phyloP scores from a whole-genome alignment of 2,797 vertebrate genomes.

The Rhinoraja longicauda region DNA sequence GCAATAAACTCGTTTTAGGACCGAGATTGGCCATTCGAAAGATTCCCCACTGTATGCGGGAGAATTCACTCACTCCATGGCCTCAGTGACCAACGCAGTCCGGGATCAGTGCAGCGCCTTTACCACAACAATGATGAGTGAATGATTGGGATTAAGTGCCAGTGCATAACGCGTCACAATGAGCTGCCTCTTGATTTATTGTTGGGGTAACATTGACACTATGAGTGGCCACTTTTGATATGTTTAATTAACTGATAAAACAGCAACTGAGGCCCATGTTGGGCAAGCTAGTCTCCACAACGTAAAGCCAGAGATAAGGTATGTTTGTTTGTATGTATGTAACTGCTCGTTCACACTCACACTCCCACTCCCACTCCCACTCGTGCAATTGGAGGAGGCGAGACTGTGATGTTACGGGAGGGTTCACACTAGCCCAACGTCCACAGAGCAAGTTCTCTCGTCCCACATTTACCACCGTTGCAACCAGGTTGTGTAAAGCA shows the following conservation, averaged over 20 bases:
- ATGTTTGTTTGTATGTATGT: no score
- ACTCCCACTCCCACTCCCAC: no score
- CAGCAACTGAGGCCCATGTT: no score
- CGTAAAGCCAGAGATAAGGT: background rate
- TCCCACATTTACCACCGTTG: background rate
- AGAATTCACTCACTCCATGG: background rate
- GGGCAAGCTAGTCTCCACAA: background rate
- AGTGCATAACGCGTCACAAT: background rate
- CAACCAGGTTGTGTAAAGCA: background rate
- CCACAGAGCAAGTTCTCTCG: background rate
- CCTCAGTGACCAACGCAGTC: no score
- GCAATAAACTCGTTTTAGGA: background rate
- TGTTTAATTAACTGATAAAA: background rate
- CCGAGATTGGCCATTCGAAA: background rate
- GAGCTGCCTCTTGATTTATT: background rate
- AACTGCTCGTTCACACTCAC: no score
- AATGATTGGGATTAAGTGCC: background rate
- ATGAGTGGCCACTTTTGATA: background rate
- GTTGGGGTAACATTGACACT: background rate
- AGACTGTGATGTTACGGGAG: background rate
- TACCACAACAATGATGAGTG: background rate
- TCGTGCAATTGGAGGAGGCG: no score
- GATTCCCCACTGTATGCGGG: no score
- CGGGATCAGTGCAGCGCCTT: background rate
- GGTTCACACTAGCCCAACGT: background rate